Conservation (phyloP, 2,113 vertebrate species). For the Psilopsiagon aurifrons region DNA sequence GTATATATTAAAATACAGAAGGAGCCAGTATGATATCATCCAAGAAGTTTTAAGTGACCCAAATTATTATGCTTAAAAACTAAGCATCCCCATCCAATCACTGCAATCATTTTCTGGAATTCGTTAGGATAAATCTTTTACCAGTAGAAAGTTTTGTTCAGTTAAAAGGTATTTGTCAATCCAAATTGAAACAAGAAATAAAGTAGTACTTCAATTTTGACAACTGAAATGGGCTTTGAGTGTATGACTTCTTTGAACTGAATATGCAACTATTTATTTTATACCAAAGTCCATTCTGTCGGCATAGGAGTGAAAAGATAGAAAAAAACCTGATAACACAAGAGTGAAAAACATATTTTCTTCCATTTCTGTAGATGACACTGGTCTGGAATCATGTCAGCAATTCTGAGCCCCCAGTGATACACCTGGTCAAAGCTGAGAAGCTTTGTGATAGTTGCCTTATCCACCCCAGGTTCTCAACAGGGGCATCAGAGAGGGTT, state of each 20-base stretch:
- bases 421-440: background rate
- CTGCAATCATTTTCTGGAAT: background rate
- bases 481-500: background rate
- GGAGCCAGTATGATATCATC: background rate
- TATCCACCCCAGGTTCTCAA: background rate
- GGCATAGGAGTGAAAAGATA: background rate
- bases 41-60: background rate
- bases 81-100: fast-evolving
- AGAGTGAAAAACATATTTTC: background rate
- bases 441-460: background rate
- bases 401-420: background rate
- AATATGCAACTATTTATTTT: background rate
- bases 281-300: background rate
- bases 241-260: background rate
- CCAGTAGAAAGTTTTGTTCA: background rate
- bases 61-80: background rate
- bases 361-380: background rate
- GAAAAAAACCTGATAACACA: background rate
- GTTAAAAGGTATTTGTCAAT: background rate
- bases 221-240: background rate
- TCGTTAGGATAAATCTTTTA: background rate
- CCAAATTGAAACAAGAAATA: background rate
- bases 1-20: background rate
- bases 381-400: background rate
- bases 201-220: background rate